Conservation (phyloP, 2,888 invertebrate genomes). For the Silvanus unidentatus region DNA sequence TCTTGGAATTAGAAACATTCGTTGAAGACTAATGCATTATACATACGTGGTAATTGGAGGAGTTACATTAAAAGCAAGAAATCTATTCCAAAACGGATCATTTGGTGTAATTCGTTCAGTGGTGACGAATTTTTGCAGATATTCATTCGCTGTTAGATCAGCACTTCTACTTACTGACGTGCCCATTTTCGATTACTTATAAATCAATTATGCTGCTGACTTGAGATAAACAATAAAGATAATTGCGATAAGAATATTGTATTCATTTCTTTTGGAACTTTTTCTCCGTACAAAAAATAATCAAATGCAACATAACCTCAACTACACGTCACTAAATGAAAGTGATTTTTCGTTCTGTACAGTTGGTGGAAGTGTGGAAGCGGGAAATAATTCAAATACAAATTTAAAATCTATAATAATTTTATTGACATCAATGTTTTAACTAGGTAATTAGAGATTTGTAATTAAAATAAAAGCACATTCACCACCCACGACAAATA, state of each 20-base stretch:
- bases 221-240: not conserved
- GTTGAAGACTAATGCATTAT: constrained; percentile 8
- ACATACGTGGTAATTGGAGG: constrained; percentile 71
- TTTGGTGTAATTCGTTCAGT: constrained; percentile 74
- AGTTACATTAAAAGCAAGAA: constrained; percentile 84
- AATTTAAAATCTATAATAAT: too few relatives aligned
- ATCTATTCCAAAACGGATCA: constrained; percentile 90
- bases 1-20: constrained; percentile 2
- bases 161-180: constrained; percentile 72
- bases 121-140: constrained; percentile 72
- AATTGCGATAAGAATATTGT: too few relatives aligned
- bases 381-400: too few relatives aligned
- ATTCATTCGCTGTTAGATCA: constrained; percentile 76
- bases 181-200: constrained; percentile 57
- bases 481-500: constrained; percentile 7
- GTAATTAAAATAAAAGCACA: constrained; percentile 9
- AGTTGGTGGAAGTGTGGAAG: too few relatives aligned
- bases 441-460: constrained; percentile 2
- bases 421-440: not conserved
- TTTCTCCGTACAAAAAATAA: too few relatives aligned
- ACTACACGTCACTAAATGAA: too few relatives aligned
- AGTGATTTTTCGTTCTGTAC: too few relatives aligned
- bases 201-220: constrained; percentile 1
- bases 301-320: too few relatives aligned
- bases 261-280: too few relatives aligned